Base-by-base conservation (phyloP, 2,888 invertebrate genomes). In the Drosophila kuntzei region DNA sequence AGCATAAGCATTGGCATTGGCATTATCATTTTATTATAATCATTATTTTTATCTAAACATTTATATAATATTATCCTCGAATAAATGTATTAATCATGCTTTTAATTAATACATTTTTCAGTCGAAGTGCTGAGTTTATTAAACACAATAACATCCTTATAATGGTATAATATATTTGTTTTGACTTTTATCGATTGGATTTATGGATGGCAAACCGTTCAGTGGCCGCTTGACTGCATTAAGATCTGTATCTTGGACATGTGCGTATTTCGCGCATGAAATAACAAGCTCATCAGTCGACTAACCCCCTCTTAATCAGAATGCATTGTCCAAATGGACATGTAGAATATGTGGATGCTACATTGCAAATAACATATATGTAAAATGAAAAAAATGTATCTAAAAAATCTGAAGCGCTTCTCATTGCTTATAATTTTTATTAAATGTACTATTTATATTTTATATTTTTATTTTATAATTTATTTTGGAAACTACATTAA, bases 281-380 rank as follows among this genome's bases (percentile, higher is more conserved):
- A 32, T 25, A 47, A 44, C 8, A 27, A 44, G 44, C 25, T 46
- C 27, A 46, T 46, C 32, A 47, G 32, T 32, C 8, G 32, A 32
- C 7, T 47, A 12, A 20, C 47, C 16, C 16, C 14, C 22, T n/a
- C 43, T 12, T 44, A 44, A 25, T 25, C 25, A 3, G 27, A 16
- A 29, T 12, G 20, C 20, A 41, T 27, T 46, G 46, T 29, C 27
- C 16, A 16, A 9, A 14, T 37, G 16, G 3, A 16, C 37, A 37
- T 14, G 20, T 12, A 2, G 12, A 5, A 16, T 20, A 41, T 41
- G 12, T 41, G 41, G 6, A 12, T 41, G 20, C 12, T 20, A 41
- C 41, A 41, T 20, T 41, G 12, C 18, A 12, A 41, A 12, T n/a
- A n/a, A n/a, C n/a, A n/a, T n/a, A n/a, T n/a, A n/a, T n/a, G n/a